Evolutionary conservation across 2,888 invertebrate species (phyloP).

Genomic region (Penaeus monodon): DNA sequence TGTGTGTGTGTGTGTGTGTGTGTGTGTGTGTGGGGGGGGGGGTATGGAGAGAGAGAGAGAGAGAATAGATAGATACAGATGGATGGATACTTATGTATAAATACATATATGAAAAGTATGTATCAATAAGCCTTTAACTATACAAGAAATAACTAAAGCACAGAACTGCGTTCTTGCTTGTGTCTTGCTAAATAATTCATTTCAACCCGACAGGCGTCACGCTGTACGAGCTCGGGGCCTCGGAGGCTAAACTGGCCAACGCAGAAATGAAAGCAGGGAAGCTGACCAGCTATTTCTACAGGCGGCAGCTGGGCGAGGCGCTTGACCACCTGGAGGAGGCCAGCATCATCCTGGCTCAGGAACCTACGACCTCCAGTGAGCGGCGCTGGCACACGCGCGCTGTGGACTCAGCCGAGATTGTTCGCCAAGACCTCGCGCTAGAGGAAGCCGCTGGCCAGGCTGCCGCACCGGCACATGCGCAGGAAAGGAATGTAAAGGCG

Average conservation of each 20-base stretch:
- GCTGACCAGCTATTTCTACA: conserved; percentile 45
- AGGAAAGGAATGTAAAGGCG: not conserved
- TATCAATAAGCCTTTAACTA: too few species aligned
- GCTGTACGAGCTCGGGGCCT: conserved; percentile 43
- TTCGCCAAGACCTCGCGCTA: conserved; percentile 10
- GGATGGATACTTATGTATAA: too few species aligned
- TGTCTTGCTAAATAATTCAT: not conserved
- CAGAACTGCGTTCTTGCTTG: too few species aligned
- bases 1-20: too few species aligned
- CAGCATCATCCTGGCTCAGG: conserved; percentile 31
- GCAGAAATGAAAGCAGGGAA: conserved; percentile 18
- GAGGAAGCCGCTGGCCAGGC: not conserved
- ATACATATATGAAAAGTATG: too few species aligned
- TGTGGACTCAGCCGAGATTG: not conserved
- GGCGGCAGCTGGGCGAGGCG: conserved; percentile 28
- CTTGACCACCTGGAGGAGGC: conserved; percentile 39
- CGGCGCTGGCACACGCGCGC: conserved; percentile 40
- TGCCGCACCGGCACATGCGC: not conserved
- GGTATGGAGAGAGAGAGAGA: too few species aligned
- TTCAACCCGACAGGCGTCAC: conserved; percentile 35
- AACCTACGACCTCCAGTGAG: conserved; percentile 46
- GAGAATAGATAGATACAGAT: too few species aligned
- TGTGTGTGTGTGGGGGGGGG: too few species aligned
- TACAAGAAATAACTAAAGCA: too few species aligned
- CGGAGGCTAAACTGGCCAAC: conserved; percentile 22